Evolutionary conservation across 2,888 invertebrate species (phyloP).

Genomic region (Cartodere bifasciata): DNA sequence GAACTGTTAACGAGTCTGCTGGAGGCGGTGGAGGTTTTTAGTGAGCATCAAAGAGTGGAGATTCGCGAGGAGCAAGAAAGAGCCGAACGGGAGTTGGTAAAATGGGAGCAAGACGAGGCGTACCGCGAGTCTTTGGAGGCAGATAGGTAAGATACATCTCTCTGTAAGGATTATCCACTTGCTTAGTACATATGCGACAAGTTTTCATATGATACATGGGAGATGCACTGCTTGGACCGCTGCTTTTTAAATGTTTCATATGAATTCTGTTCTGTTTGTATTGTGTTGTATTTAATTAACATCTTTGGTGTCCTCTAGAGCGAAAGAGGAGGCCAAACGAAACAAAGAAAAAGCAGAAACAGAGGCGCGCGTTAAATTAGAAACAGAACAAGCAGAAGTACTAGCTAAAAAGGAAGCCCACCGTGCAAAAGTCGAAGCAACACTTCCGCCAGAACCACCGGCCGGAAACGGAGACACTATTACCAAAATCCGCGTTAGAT

Average conservation of each 20-base stretch:
- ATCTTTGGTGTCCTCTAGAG: conserved; percentile 39
- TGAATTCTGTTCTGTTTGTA: no score
- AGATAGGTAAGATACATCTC: no score
- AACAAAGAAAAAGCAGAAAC: conserved; percentile 62
- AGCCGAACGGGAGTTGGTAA: conserved; percentile 77
- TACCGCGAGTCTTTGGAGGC: conserved; percentile 81
- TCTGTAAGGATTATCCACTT: no score
- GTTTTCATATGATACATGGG: no score
- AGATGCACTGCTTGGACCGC: no score
- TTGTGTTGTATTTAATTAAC: no score
- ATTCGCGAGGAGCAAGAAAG: conserved; percentile 77
- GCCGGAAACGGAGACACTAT: conserved; percentile 43
- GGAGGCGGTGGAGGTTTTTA: conserved; percentile 76
- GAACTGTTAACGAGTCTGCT: conserved; percentile 79
- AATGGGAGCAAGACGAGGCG: conserved; percentile 87
- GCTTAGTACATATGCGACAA: no score
- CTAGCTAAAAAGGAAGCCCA: conserved; percentile 65
- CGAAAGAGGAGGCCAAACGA: conserved; percentile 76
- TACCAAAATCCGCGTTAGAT: conserved; percentile 67
- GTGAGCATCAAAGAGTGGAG: conserved; percentile 64
- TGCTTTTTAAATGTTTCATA: no score
- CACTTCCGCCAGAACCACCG: conserved; percentile 61
- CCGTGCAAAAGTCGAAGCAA: conserved; percentile 47
- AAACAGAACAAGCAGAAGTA: conserved; percentile 58
- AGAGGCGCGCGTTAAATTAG: conserved; percentile 58